These are phyloP conservation scores for Dryadula phaetusa DNA, from an alignment of 2,888 invertebrate genomes.

Conservation along the genomic window DNA sequence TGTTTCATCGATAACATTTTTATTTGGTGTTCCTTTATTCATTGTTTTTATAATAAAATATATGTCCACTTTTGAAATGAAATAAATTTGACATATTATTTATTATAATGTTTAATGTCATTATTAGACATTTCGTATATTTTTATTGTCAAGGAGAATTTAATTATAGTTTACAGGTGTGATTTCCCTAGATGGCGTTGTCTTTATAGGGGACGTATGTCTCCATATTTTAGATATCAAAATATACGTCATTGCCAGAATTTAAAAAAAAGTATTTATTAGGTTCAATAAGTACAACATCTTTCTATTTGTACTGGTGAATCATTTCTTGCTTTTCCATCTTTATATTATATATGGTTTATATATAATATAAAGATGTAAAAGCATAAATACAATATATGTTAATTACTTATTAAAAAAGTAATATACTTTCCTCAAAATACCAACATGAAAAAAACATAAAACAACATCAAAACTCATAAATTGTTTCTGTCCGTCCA, in stretches of 20 bases:
- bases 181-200: no score
- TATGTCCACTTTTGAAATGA: not conserved
- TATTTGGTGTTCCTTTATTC: slow-evolving; percentile 45
- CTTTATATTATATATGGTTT: no score
- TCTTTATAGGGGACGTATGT: no score
- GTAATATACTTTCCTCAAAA: not conserved
- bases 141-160: no score
- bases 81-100: not conserved
- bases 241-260: not conserved
- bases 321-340: no score
- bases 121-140: not conserved
- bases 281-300: no score
- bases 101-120: not conserved
- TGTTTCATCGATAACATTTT: slow-evolving; percentile 36
- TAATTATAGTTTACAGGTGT: no score
- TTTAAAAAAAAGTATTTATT: no score
- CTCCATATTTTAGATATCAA: not conserved
- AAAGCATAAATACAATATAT: no score
- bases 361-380: no score
- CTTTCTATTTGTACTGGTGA: no score
- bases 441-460: not conserved
- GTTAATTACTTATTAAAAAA: no score
- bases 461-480: slow-evolving; percentile 17
- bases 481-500: slow-evolving; percentile 31
- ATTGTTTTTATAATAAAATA: slow-evolving; percentile 19